Conservation (phyloP, 2,888 invertebrate genomes). For the Diarsia mendica region DNA sequence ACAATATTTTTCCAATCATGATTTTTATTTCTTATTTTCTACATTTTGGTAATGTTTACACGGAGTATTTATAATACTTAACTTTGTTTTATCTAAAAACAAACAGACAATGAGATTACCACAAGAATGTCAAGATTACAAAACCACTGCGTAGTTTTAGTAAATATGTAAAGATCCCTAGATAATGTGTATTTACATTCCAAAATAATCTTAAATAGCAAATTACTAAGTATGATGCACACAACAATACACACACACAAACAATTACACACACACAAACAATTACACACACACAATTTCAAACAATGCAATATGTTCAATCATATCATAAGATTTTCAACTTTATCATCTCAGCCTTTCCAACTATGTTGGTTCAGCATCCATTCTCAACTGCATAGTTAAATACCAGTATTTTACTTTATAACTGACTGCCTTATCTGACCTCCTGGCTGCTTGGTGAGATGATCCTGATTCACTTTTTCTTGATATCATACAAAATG, state of each 20-base stretch:
- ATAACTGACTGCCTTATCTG: not conserved
- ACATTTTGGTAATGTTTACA: conserved; percentile 25
- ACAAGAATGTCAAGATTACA: conserved; percentile 4
- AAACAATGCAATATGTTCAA: not conserved
- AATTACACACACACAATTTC: not conserved
- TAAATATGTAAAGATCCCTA: not conserved
- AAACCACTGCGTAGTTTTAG: not conserved
- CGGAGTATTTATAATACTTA: conserved; percentile 44
- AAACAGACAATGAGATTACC: not conserved
- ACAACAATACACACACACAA: not conserved
- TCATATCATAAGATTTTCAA: not conserved
- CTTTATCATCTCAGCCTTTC: not conserved
- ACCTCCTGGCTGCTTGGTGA: not conserved
- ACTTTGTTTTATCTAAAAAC: not conserved
- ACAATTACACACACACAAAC: not conserved
- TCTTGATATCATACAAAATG: not conserved
- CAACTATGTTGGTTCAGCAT: not conserved
- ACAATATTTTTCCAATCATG: conserved; percentile 40
- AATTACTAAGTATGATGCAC: not conserved
- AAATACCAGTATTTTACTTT: not conserved
- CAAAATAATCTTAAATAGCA: not conserved
- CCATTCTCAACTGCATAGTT: not conserved
- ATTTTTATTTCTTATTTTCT: conserved; percentile 35
- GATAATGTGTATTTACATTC: not conserved
- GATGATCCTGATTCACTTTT: not conserved